Base-by-base conservation (phyloP, 64 coral and sea anemone species). In the Porites lutea region DNA sequence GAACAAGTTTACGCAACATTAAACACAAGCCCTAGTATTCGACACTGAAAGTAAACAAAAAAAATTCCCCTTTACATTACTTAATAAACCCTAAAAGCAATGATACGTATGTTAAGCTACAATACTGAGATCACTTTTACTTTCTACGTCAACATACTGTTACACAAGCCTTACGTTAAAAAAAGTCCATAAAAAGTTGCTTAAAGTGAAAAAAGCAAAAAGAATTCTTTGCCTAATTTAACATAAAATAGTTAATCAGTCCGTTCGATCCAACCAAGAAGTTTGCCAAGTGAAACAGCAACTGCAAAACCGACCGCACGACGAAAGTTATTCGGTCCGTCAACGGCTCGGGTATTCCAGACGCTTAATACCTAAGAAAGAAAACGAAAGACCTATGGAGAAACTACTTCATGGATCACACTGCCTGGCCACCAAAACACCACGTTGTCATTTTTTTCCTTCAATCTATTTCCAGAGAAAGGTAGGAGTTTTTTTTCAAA, bases 331-430 rank as follows among this genome's bases (percentile, higher is more conserved):
- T 50, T 84, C 63, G 81, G 61, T 84, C 81, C 48, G 81, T 54
- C 81, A 50, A 68, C 81, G 46, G 81, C 81, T 67, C 81, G 63
- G 79, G 79, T 65, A 65, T 83, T 83, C 79, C 79, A 83, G 79
- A 65, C 60, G 60, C 79, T 52, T 84, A 67, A 84, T 84, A 84
- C 81, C 81, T 84, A 48, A 84, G 81, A 84, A 65, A 84, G 46
- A 84, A 84, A 84, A 76, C 48, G 73, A 76, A 49, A 84, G 69
- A 65, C 81, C 81, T 68, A 84, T 84, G 81, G 81, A 84, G 23
- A 84, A 65, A 52, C 63, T 84, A 44, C 81, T 52, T 65, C 12
- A 84, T 68, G 63, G 81, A 67, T 16, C 81, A 84, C 8, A 68
- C 18, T 10, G 16, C 69, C 45, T 84, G 63, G 2, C 5, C 15